Conservation (phyloP, 2,113 vertebrate species). For the Pseudolaguvia tuberculata region DNA sequence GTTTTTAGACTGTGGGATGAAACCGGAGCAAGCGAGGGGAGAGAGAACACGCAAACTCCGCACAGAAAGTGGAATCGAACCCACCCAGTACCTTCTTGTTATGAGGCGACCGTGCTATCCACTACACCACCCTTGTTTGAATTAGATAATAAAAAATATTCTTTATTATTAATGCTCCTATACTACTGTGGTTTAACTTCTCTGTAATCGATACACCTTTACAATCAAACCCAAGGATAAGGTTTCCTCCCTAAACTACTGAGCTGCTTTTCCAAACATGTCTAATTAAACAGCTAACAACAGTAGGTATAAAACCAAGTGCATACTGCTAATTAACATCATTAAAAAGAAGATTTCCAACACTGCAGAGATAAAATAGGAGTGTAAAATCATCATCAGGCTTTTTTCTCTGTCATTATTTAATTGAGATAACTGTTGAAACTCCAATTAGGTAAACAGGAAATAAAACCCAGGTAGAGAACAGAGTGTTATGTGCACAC, state of each 20-base stretch:
- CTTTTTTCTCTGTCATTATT: neutral
- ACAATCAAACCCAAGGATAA: neutral
- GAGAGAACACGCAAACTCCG: too few relatives aligned
- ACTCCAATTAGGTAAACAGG: neutral
- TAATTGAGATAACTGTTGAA: constrained; percentile 3
- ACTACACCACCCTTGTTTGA: too few relatives aligned
- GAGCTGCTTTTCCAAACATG: neutral
- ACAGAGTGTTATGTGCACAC: neutral
- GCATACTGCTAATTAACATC: constrained; percentile 12
- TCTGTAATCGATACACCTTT: neutral
- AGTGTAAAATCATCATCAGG: constrained; percentile 14
- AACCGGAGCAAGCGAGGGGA: too few relatives aligned
- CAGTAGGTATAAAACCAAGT: neutral
- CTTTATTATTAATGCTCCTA: too few relatives aligned
- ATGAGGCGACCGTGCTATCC: too few relatives aligned
- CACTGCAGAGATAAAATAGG: neutral
- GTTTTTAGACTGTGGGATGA: too few relatives aligned
- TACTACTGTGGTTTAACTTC: too few relatives aligned
- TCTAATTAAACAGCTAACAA: constrained; percentile 1
- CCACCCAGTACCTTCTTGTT: too few relatives aligned
- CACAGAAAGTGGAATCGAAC: too few relatives aligned
- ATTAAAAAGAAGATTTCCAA: neutral
- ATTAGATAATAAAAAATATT: too few relatives aligned
- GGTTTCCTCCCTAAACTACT: neutral
- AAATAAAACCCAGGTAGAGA: neutral